phyloP scores from a whole-genome alignment of 2,888 invertebrate genomes.

The Lasioglossum lativentre region DNA sequence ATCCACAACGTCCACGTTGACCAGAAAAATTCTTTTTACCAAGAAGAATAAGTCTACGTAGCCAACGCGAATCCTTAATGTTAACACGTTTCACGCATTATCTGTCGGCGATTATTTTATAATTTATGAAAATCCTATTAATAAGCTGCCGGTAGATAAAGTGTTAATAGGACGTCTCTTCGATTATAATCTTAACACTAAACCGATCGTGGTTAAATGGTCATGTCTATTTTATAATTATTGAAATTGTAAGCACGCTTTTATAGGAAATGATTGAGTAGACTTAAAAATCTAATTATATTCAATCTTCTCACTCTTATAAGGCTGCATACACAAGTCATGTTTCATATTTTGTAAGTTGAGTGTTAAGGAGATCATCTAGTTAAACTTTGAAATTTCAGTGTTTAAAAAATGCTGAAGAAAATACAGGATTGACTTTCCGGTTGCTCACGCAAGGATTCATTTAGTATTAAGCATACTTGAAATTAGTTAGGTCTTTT shows the following conservation, averaged over 20 bases:
- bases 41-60: background rate
- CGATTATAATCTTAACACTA: background rate
- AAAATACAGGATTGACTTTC: no score
- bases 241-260: background rate
- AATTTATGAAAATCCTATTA: background rate
- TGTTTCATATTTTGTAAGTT: no score
- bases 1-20: constrained; percentile 85
- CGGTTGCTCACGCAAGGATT: no score
- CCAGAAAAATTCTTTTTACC: constrained; percentile 82
- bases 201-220: no score
- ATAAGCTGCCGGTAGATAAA: background rate
- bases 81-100: background rate
- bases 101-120: background rate
- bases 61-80: background rate
- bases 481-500: no score
- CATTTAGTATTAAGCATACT: no score
- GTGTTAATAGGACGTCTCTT: background rate
- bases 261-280: background rate
- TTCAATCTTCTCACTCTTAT: background rate
- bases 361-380: no score
- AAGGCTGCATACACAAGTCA: background rate
- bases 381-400: no score
- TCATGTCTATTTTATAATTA: background rate
- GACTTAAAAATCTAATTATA: background rate
- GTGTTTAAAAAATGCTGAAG: no score